phyloP scores from a whole-genome alignment of 2,888 invertebrate genomes.

The Cabera pusaria region DNA sequence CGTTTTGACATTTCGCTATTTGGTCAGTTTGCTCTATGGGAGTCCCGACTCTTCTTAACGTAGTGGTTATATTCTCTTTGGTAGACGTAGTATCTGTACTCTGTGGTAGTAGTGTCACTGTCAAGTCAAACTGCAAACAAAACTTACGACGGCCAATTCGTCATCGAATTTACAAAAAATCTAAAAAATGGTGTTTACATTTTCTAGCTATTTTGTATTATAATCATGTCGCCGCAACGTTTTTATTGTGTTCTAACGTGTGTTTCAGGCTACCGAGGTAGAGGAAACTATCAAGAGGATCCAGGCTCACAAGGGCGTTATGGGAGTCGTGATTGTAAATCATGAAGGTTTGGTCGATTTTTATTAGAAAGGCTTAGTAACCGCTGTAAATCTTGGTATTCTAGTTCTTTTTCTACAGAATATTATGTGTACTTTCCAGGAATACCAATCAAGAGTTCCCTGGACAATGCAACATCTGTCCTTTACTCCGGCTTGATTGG shows the following conservation, averaged over 20 bases:
- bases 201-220: no score
- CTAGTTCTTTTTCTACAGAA: slow-evolving; percentile 1
- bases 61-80: no score
- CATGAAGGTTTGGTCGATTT: slow-evolving; percentile 92
- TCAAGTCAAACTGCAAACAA: not conserved
- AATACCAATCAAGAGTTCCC: slow-evolving; percentile 94
- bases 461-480: slow-evolving; percentile 98
- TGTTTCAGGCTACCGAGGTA: slow-evolving; percentile 90
- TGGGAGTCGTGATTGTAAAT: slow-evolving; percentile 98
- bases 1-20: no score
- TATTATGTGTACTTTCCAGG: slow-evolving; percentile 74
- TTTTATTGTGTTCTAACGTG: slow-evolving; percentile 1
- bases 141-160: not conserved
- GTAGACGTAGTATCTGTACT: no score
- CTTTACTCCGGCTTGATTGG: slow-evolving; percentile 97
- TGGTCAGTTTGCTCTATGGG: no score
- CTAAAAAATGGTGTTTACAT: slow-evolving; percentile 14
- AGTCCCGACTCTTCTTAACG: no score
- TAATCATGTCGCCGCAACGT: no score
- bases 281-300: slow-evolving; percentile 99
- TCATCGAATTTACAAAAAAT: slow-evolving; percentile 1
- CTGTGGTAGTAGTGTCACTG: no score
- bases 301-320: slow-evolving; percentile 98
- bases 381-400: no score
- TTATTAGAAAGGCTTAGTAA: no score